Evolutionary conservation across 2,888 invertebrate genomes (phyloP).

Genomic region (Dryomyza anilis): DNA sequence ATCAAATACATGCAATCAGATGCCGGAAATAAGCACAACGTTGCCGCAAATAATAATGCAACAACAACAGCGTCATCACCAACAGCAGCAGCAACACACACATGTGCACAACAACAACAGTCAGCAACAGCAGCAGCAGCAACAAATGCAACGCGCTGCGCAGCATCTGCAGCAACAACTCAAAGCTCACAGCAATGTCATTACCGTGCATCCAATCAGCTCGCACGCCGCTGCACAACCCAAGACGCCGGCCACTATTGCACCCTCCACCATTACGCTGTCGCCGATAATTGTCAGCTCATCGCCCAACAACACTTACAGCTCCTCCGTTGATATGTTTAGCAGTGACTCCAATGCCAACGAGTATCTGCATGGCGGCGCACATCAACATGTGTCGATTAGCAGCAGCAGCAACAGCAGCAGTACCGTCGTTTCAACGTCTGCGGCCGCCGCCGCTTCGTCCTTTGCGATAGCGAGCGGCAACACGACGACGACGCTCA

Average conservation of each 20-base stretch:
- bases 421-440: conserved; percentile 16
- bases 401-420: conserved; percentile 8
- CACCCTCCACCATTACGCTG: conserved; percentile 41
- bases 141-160: conserved; percentile 32
- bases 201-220: conserved; percentile 42
- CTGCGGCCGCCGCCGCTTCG: conserved; percentile 13
- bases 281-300: conserved; percentile 46
- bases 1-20: conserved; percentile 31
- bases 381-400: conserved; percentile 5
- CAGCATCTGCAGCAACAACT: conserved; percentile 37
- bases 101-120: conserved; percentile 33
- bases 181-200: conserved; percentile 40
- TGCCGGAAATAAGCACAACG: conserved; percentile 38
- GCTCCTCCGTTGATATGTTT: conserved; percentile 33
- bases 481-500: conserved; percentile 1
- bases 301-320: conserved; percentile 55
- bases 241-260: conserved; percentile 31
- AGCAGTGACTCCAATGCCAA: conserved; percentile 25
- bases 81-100: conserved; percentile 35
- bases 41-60: conserved; percentile 45
- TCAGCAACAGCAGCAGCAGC: conserved; percentile 19
- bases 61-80: conserved; percentile 34
- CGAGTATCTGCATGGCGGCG: neutral
- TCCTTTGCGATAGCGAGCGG: too few species aligned
- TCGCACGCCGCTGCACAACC: conserved; percentile 35